These are phyloP conservation scores for Andricus grossulariae DNA, from an alignment of 1,140 invertebrate species.

Conservation along the genomic window DNA sequence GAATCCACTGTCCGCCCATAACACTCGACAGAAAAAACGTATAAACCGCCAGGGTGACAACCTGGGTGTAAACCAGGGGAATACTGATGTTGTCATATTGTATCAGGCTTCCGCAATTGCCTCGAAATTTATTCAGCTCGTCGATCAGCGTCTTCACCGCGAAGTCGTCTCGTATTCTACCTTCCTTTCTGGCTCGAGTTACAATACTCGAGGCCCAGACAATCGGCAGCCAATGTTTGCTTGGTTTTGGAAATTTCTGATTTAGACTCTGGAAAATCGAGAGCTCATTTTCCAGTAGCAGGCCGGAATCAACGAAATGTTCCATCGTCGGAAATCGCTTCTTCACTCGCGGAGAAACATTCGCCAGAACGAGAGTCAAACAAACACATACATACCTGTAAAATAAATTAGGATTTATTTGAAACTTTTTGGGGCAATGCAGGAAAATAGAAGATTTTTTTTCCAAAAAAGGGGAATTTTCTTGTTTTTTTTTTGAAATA, in stretches of 20 bases:
- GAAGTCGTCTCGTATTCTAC: conserved; percentile 93
- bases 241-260: conserved; percentile 88
- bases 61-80: conserved; percentile 95
- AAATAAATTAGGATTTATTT: conserved; percentile 19
- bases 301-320: conserved; percentile 90
- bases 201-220: conserved; percentile 95
- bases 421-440: neutral
- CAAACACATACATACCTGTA: conserved; percentile 85
- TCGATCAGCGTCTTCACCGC: conserved; percentile 94
- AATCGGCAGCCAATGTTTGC: conserved; percentile 96
- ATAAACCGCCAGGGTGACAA: conserved; percentile 94
- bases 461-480: no score
- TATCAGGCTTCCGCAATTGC: conserved; percentile 86
- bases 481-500: no score
- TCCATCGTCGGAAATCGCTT: conserved; percentile 93
- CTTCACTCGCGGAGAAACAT: conserved; percentile 92
- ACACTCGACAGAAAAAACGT: conserved; percentile 90
- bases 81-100: conserved; percentile 95
- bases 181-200: conserved; percentile 91
- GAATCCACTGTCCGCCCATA: conserved; percentile 89
- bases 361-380: conserved; percentile 87
- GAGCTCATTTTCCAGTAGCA: conserved; percentile 92
- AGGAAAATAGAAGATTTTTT: no score
- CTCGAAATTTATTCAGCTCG: conserved; percentile 91
- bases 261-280: conserved; percentile 87